These are phyloP conservation scores for Eumaeus atala DNA, from an alignment of 1,140 invertebrate species.

Conservation along the genomic window DNA sequence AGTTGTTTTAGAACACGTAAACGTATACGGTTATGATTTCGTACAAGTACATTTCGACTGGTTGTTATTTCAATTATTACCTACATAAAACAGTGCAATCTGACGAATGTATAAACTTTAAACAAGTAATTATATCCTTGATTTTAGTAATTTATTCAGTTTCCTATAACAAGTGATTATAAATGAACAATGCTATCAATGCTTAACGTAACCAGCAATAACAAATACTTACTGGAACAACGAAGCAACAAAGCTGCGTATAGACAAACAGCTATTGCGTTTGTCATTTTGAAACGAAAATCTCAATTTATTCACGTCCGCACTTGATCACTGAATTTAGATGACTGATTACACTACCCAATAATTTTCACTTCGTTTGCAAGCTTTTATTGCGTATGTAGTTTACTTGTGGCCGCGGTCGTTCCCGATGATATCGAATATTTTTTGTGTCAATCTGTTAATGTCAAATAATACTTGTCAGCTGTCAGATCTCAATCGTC, in stretches of 20 bases:
- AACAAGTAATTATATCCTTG: no score
- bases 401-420: slow-evolving; percentile 13
- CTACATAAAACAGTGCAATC: no score
- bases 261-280: slow-evolving; percentile 57
- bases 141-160: no score
- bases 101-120: no score
- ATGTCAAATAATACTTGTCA: background rate
- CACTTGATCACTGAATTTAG: slow-evolving; percentile 14
- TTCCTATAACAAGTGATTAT: no score
- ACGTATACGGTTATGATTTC: no score
- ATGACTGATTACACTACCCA: slow-evolving; percentile 42
- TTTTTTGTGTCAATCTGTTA: slow-evolving; percentile 3
- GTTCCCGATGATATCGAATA: background rate
- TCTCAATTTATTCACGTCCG: slow-evolving; percentile 14
- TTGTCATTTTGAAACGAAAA: slow-evolving; percentile 48
- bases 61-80: no score
- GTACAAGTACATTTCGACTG: no score
- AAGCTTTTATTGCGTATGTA: slow-evolving; percentile 58
- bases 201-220: slow-evolving; percentile 2
- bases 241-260: slow-evolving; percentile 42
- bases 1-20: no score
- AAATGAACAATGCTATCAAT: no score
- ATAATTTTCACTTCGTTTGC: slow-evolving; percentile 59
- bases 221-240: slow-evolving; percentile 45
- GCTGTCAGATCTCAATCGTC: no score